Evolutionary conservation across 2,888 invertebrate genomes (phyloP), one percentile per base, ranked within the genome.

Genomic region (Cenopis cana): DNA sequence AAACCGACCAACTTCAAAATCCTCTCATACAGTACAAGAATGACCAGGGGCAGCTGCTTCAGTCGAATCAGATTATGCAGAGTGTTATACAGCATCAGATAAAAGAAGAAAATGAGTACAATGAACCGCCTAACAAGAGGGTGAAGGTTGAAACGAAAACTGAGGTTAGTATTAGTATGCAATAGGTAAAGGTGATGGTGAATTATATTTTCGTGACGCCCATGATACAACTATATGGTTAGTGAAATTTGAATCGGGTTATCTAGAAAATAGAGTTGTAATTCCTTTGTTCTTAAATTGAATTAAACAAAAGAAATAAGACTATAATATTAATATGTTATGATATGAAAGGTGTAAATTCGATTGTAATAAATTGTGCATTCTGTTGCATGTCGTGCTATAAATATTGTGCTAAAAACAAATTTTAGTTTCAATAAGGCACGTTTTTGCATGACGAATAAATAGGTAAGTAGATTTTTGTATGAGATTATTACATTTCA

Each of bases 101-200:
- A 4, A 71, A 68, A 38, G 69, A 65, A 14, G 65, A 54, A 9
- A 46, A 0, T 0, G 62, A 61, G 14, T 92, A 91, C 67, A 89
- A 86, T 0, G 93, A 93, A 68, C 93, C 93, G 1, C 89, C 91
- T 4, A 54, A 38, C 29, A 93, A 93, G 81, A 93, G 89, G 74
- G n/a, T 75, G 0, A 93, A 91, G 74, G 38, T 85, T 2, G 93
- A 93, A 6, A 90, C 90, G 0, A 91, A 88, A 66, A 77, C 79
- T 73, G 89, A 91, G 80, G 91, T 91, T 61, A 68, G 82, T 80
- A 69, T 91, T 61, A 68, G 82, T 80, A 69, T 14, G 14, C n/a
- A 20, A 33, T 20, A 2, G 18, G 33, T 49, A 41, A 29, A 5
- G 29, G 29, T 29, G 29, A 4, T 2, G 5, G 33, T 33, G 8